Conservation (phyloP, 2,888 invertebrate species). For the Lycaena phlaeas region DNA sequence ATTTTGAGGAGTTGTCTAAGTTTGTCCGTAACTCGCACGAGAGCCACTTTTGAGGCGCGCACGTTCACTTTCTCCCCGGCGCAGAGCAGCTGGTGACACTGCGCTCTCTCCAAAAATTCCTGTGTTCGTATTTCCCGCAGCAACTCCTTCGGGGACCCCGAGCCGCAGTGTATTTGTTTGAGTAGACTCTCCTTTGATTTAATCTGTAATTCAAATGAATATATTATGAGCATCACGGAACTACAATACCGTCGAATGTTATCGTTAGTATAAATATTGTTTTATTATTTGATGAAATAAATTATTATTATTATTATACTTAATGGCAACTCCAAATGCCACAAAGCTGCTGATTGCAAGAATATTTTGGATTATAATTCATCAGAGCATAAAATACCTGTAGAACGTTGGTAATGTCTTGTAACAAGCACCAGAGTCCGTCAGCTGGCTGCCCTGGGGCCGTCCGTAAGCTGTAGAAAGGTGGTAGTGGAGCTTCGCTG, state of each 20-base stretch:
- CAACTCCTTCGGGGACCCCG: constrained; percentile 67
- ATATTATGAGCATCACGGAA: neutral
- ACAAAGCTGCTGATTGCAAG: too few relatives aligned
- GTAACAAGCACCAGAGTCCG: constrained; percentile 86
- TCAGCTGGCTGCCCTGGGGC: constrained; percentile 69
- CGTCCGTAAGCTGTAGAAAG: constrained; percentile 81
- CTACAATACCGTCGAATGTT: too few relatives aligned
- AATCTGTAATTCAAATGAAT: constrained; percentile 68
- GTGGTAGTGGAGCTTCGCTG: constrained; percentile 84
- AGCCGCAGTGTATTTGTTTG: constrained; percentile 78
- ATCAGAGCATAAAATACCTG: too few relatives aligned
- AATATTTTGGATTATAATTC: too few relatives aligned
- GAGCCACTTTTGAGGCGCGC: constrained; percentile 84
- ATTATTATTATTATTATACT: too few relatives aligned
- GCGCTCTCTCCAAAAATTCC: constrained; percentile 86
- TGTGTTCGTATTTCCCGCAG: constrained; percentile 81
- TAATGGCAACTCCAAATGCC: too few relatives aligned
- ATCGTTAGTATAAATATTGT: too few relatives aligned
- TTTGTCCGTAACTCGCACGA: constrained; percentile 88
- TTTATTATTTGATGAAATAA: too few relatives aligned
- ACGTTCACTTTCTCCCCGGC: constrained; percentile 86
- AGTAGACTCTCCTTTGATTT: constrained; percentile 86
- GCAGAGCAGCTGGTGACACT: constrained; percentile 83
- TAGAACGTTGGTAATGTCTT: constrained; percentile 82
- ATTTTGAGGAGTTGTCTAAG: constrained; percentile 86